A percentile compares a stretch with the other conserved stretches of the same genome.
Conservation (phyloP, 2,888 invertebrate genomes). For the Hydrotaea diabolus region DNA sequence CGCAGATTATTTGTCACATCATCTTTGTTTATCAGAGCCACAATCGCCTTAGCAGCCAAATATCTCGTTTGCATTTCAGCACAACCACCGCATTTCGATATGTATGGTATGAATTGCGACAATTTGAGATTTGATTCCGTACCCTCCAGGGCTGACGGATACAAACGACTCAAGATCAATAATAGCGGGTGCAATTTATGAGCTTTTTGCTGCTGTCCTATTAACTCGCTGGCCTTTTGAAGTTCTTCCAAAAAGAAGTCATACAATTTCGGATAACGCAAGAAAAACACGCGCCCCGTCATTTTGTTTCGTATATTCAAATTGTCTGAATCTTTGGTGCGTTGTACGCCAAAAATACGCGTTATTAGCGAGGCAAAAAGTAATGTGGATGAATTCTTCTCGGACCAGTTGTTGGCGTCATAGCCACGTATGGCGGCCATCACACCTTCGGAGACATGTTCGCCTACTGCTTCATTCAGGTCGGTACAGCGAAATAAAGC, state of each 20-base stretch:
- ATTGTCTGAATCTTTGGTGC: slow-evolving; percentile 83
- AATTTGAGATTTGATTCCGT: slow-evolving; percentile 86
- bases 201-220: slow-evolving; percentile 76
- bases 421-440: slow-evolving; percentile 88
- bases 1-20: slow-evolving; percentile 75
- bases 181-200: slow-evolving; percentile 88
- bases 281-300: slow-evolving; percentile 91
- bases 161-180: slow-evolving; percentile 88
- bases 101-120: slow-evolving; percentile 84
- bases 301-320: slow-evolving; percentile 85
- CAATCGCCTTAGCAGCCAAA: slow-evolving; percentile 87
- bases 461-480: slow-evolving; percentile 86
- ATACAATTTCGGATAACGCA: slow-evolving; percentile 83
- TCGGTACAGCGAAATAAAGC: slow-evolving; percentile 89
- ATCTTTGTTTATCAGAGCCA: slow-evolving; percentile 82
- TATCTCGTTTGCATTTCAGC: slow-evolving; percentile 86
- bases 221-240: slow-evolving; percentile 73
- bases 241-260: slow-evolving; percentile 82
- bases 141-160: slow-evolving; percentile 88
- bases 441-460: slow-evolving; percentile 87
- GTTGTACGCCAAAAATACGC: slow-evolving; percentile 92
- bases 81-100: slow-evolving; percentile 85
- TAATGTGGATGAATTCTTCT: slow-evolving; percentile 92
- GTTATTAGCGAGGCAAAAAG: slow-evolving; percentile 91
- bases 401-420: slow-evolving; percentile 88